phyloP scores from a whole-genome alignment of 1,140 invertebrate genomes.

The Apocrypta bakeri region DNA sequence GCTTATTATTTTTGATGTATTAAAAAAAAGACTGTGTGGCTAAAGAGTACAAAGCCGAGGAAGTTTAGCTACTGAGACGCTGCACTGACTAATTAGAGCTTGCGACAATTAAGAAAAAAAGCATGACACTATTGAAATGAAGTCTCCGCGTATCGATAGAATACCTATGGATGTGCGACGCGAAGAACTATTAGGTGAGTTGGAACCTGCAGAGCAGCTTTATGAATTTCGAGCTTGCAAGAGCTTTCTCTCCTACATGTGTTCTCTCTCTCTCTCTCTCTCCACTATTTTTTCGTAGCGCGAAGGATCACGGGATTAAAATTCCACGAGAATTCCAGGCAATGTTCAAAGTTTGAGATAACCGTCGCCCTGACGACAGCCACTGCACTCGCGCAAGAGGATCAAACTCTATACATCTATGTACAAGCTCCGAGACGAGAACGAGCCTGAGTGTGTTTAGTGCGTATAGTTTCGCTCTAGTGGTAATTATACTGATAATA shows the following conservation, averaged over 20 bases:
- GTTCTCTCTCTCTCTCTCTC: neutral
- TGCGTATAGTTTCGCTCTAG: neutral
- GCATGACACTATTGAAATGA: neutral
- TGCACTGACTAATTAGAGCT: neutral
- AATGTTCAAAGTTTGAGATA: slow-evolving; percentile 58
- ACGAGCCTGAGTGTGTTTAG: too few relatives aligned
- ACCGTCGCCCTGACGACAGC: slow-evolving; percentile 34
- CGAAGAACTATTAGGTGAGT: neutral
- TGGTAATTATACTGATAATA: neutral
- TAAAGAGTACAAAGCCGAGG: neutral
- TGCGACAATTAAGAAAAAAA: neutral
- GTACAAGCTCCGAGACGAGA: too few relatives aligned
- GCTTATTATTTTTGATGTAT: slow-evolving; percentile 14
- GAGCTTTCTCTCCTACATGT: neutral
- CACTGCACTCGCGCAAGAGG: neutral
- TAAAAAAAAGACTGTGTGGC: neutral
- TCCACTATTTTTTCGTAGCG: slow-evolving; percentile 34
- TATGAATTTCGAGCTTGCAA: slow-evolving; percentile 33
- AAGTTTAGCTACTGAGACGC: neutral
- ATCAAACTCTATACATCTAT: neutral
- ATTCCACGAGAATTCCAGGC: slow-evolving; percentile 61
- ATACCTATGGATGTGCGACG: neutral
- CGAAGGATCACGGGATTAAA: slow-evolving; percentile 59
- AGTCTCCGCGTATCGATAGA: neutral
- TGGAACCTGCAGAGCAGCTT: neutral